phyloP scores from a whole-genome alignment of 2,113 vertebrate genomes.

The Anser cygnoides region DNA sequence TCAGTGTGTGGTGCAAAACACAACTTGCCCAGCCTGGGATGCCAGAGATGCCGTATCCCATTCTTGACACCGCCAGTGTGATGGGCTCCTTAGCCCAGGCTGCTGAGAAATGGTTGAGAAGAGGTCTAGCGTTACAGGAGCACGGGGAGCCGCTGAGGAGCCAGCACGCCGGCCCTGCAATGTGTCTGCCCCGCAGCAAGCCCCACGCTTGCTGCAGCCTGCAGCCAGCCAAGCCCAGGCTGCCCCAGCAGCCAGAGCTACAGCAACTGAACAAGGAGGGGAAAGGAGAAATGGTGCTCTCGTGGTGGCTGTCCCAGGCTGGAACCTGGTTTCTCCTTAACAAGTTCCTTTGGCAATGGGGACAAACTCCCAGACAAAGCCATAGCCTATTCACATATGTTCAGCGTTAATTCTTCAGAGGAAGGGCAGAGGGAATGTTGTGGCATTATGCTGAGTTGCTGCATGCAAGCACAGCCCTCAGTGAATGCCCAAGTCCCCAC shows the following conservation, averaged over 20 bases:
- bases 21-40: slow-evolving; percentile 51
- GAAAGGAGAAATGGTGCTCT: neutral
- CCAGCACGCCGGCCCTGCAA: neutral
- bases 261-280: neutral
- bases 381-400: neutral
- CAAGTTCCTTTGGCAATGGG: neutral
- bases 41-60: slow-evolving; percentile 30
- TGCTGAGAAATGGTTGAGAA: neutral
- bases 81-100: neutral
- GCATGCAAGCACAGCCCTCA: neutral
- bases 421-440: neutral
- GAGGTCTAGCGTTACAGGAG: neutral
- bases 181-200: neutral
- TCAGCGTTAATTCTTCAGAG: neutral
- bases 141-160: neutral
- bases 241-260: neutral
- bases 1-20: slow-evolving; percentile 47
- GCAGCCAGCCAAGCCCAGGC: neutral
- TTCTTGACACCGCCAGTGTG: neutral
- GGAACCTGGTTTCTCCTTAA: neutral
- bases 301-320: neutral
- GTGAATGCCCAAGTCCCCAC: neutral
- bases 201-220: neutral
- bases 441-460: neutral
- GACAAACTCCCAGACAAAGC: neutral